Base-by-base conservation (phyloP, 2,888 invertebrate genomes). In the Atrina japonica region DNA sequence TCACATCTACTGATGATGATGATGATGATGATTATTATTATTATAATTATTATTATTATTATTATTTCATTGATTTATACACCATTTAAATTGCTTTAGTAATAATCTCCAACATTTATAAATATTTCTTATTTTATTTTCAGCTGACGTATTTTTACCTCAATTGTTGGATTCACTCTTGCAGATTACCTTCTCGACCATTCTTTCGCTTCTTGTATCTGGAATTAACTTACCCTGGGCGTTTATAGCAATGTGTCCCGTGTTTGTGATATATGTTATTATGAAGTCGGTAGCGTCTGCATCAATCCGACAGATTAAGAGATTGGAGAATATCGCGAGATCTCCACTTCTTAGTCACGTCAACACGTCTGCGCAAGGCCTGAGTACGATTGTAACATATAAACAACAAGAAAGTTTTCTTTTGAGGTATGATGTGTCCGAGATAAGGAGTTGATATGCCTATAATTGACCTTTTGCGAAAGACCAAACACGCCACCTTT, bases 271-370 rank as follows among this genome's bases (percentile, higher is more conserved):
- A 2, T 91, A 90, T 75, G 73, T 82, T 23, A 41, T 90, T 2
- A 86, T 91, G 70, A 88, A 90, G 27, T 76, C 81, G 5, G 83
- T 88, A 23, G 90, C 91, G 74, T 80, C 89, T 25, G 86, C 87
- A 3, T 89, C 90, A 0, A 86, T 90, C 41, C 70, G 85, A 29
- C 83, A 86, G 53, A 67, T 86, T 3, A 86, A 87, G 61, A 72
- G 85, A 40, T 85, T 93, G 53, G 93, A 94, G 78, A 93, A 92
- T 81, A 88, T 91, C 3, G 91, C 93, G 0, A 90, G 93, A 30
- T 92, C 93, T 0, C 93, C 93, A 0, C 89, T 93, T 14, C 92
- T 92, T 76, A 92, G 92, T 78, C 92, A 92, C 77, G 91, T 94
- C 2, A 91, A 91, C 16, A 91, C 92, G 0, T 92, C 93, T 1